These are phyloP conservation scores for Phalacrocorax pelagicus DNA, from an alignment of 2,113 vertebrate genomes.

Conservation along the genomic window DNA sequence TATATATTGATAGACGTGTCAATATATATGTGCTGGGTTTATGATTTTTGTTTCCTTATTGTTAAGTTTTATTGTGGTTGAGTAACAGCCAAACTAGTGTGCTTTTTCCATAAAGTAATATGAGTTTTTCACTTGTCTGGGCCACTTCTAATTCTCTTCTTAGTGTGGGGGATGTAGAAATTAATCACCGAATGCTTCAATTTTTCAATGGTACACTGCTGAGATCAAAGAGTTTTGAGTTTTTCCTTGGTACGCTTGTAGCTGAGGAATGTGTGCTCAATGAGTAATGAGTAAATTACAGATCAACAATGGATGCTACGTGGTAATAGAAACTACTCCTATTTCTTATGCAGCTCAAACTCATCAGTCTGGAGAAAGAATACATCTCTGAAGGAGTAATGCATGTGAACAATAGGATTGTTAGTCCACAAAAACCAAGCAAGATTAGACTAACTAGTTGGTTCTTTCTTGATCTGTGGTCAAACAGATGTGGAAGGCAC, in stretches of 20 bases:
- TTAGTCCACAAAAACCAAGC: not conserved
- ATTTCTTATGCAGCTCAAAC: not conserved
- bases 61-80: not conserved
- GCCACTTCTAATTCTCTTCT: not conserved
- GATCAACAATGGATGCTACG: not conserved
- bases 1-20: not conserved
- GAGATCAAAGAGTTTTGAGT: not conserved
- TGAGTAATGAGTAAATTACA: not conserved
- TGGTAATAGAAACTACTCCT: not conserved
- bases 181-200: not conserved
- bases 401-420: not conserved
- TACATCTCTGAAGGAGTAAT: not conserved
- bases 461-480: not conserved
- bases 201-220: not conserved
- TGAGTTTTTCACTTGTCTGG: not conserved
- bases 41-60: not conserved
- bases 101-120: not conserved
- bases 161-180: not conserved
- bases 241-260: not conserved
- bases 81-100: not conserved
- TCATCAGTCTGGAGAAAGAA: not conserved
- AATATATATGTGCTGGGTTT: not conserved
- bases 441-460: not conserved
- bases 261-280: not conserved
- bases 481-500: not conserved